Conservation (phyloP, 2,797 vertebrate species). For the Schizopygopsis malacanthus region DNA sequence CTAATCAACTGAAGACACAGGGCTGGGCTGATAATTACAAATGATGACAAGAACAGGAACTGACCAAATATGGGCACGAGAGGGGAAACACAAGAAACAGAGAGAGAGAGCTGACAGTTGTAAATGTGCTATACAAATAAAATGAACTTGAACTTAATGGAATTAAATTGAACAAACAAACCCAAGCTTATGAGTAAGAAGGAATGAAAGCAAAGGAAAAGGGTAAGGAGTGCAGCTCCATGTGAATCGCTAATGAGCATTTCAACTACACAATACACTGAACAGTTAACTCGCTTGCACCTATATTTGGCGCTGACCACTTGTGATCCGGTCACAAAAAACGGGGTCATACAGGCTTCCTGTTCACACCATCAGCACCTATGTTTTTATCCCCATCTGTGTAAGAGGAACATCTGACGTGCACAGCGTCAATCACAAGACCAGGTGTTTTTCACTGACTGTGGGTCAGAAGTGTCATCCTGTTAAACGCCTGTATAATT, state of each 20-base stretch:
- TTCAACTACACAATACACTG: background rate
- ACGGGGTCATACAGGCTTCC: background rate
- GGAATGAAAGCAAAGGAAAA: background rate
- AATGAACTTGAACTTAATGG: too few relatives aligned
- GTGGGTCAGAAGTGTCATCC: constrained; percentile 15
- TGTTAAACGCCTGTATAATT: background rate
- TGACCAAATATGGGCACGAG: too few relatives aligned
- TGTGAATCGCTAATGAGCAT: background rate
- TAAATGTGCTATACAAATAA: too few relatives aligned
- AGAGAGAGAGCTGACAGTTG: too few relatives aligned
- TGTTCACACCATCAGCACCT: constrained; percentile 26
- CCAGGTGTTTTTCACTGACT: constrained; percentile 51
- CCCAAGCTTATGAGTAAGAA: background rate
- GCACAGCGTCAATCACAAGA: constrained; percentile 38
- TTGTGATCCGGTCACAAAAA: background rate
- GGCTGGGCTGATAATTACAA: too few relatives aligned
- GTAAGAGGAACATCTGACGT: constrained; percentile 43
- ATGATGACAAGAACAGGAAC: too few relatives aligned
- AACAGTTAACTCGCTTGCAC: background rate
- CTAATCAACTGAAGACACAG: too few relatives aligned
- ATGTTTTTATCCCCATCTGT: constrained; percentile 24
- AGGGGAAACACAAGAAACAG: too few relatives aligned
- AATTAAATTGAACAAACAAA: background rate
- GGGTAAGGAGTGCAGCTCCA: background rate
- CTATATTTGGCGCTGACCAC: background rate